Percentiles rank a stretch among this genome's conserved stretches.
These are phyloP conservation scores for Syrista parreyssii DNA, from an alignment of 2,888 invertebrate species.

Conservation along the genomic window DNA sequence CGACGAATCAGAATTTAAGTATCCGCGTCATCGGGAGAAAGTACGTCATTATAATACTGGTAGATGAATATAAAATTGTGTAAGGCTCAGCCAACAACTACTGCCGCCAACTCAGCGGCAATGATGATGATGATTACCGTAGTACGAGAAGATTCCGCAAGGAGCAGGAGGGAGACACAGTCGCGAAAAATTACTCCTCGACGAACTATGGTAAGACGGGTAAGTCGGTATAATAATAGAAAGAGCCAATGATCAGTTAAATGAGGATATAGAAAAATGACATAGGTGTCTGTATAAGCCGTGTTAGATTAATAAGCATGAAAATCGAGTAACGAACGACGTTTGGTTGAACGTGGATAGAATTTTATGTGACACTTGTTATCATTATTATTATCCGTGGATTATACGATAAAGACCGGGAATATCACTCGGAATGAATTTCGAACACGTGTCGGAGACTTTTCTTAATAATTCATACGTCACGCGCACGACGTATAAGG, in stretches of 20 bases:
- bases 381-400: too few relatives aligned
- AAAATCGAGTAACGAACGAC: neutral
- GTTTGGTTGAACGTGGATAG: too few relatives aligned
- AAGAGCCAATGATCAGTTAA: neutral
- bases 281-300: neutral
- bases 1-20: neutral
- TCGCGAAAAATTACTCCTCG: neutral
- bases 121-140: neutral
- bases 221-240: too few relatives aligned
- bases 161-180: neutral
- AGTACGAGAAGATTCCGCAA: neutral
- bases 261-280: neutral
- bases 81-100: neutral
- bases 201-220: neutral
- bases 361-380: too few relatives aligned
- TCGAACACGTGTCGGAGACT: neutral
- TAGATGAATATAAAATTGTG: conserved; percentile 47
- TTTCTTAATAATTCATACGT: neutral
- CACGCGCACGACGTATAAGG: neutral
- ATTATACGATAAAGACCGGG: too few relatives aligned
- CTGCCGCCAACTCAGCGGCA: neutral
- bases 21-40: conserved; percentile 36
- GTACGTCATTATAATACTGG: conserved; percentile 49
- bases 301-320: neutral
- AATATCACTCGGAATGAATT: too few relatives aligned